A percentile compares a stretch with the other conserved stretches of the same genome.
These are phyloP conservation scores for Rhamphomyia laevipes DNA, from an alignment of 2,888 invertebrate genomes.

Conservation along the genomic window DNA sequence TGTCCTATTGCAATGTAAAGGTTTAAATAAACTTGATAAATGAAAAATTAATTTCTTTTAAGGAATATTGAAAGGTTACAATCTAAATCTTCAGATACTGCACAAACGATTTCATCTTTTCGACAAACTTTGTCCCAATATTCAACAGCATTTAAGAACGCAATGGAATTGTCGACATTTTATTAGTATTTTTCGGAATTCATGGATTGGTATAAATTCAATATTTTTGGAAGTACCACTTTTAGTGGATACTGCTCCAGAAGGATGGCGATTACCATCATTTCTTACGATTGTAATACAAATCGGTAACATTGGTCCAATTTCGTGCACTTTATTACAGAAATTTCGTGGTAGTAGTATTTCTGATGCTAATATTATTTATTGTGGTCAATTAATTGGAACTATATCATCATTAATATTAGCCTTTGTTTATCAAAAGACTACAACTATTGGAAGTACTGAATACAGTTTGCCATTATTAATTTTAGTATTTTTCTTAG, in stretches of 20 bases:
- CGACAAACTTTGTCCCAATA: neutral
- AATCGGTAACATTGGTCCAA: conserved; percentile 61
- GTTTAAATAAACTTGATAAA: no score
- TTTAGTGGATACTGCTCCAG: conserved; percentile 60
- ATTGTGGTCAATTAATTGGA: conserved; percentile 39
- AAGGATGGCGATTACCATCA: conserved; percentile 67
- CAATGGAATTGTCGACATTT: conserved; percentile 43
- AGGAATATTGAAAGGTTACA: no score
- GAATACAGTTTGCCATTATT: conserved; percentile 45
- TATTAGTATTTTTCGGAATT: conserved; percentile 60
- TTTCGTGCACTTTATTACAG: conserved; percentile 44
- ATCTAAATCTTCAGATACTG: no score
- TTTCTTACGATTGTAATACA: conserved; percentile 64
- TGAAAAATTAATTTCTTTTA: no score
- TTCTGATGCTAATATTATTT: conserved; percentile 40
- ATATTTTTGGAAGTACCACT: conserved; percentile 71
- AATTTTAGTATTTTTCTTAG: conserved; percentile 48
- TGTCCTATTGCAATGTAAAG: no score
- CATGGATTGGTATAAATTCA: conserved; percentile 76
- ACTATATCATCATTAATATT: conserved; percentile 40
- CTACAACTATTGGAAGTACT: conserved; percentile 36
- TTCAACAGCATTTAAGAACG: conserved; percentile 8
- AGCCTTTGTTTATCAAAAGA: conserved; percentile 42
- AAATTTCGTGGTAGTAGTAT: conserved; percentile 29
- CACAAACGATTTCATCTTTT: no score